Evolutionary conservation across 2,888 invertebrate species (phyloP).

Genomic region (Drosophila nr. medialis): DNA sequence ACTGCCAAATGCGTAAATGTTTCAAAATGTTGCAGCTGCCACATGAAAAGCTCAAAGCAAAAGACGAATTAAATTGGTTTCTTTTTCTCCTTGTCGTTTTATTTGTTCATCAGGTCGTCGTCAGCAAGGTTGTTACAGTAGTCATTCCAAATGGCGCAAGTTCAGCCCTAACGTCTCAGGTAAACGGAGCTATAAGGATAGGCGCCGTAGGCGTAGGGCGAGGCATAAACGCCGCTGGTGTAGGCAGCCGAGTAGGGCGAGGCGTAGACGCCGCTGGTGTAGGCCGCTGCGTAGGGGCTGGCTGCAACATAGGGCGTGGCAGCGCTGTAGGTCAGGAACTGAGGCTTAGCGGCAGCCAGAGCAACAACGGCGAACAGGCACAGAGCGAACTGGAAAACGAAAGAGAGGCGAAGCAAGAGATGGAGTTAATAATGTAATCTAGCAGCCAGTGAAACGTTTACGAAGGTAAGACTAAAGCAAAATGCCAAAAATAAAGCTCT

Average conservation of each 20-base stretch:
- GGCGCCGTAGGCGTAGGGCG: slow-evolving; percentile 77
- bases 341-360: slow-evolving; percentile 74
- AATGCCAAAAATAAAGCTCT: neutral
- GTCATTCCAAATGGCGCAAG: slow-evolving; percentile 1
- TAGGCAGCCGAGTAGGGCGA: slow-evolving; percentile 74
- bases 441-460: neutral
- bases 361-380: slow-evolving; percentile 78
- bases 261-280: slow-evolving; percentile 74
- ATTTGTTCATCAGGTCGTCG: slow-evolving; percentile 44
- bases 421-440: neutral
- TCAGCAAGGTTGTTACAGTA: slow-evolving; percentile 55
- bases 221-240: slow-evolving; percentile 73
- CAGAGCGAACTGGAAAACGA: slow-evolving; percentile 64
- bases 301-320: slow-evolving; percentile 73
- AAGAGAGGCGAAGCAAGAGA: neutral
- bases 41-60: slow-evolving; percentile 38
- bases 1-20: slow-evolving; percentile 59
- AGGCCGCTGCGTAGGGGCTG: slow-evolving; percentile 72
- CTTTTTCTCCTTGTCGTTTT: slow-evolving; percentile 20
- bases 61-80: slow-evolving; percentile 35
- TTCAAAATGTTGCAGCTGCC: slow-evolving; percentile 32
- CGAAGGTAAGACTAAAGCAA: neutral
- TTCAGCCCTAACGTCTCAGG: slow-evolving; percentile 60
- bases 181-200: slow-evolving; percentile 74
- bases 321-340: slow-evolving; percentile 67